phyloP scores from a whole-genome alignment of 2,113 vertebrate genomes.

The rabbit (Oryctolagus cuniculus) region DNA sequence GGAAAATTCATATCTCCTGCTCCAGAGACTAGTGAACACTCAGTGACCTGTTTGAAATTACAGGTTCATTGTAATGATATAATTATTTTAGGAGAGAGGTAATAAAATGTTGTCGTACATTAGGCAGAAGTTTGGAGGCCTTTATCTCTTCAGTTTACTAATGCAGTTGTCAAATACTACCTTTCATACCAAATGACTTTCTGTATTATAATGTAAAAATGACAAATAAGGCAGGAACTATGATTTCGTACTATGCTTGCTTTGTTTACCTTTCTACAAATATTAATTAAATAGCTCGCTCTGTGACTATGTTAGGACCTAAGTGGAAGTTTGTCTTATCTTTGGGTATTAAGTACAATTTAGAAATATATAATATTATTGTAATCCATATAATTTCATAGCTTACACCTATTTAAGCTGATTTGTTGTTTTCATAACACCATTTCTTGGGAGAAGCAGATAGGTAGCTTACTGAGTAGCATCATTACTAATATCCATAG shows the following conservation, averaged over 20 bases:
- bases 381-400: constrained; percentile 6
- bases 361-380: constrained; percentile 20
- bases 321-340: neutral
- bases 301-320: neutral
- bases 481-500: constrained; percentile 45
- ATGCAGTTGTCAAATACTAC: neutral
- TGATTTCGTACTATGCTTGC: neutral
- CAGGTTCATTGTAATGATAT: constrained; percentile 28
- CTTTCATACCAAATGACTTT: neutral
- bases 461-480: constrained; percentile 47
- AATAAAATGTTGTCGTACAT: neutral
- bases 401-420: neutral
- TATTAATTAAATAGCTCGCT: neutral
- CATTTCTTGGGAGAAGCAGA: constrained; percentile 51
- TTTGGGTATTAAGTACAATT: constrained; percentile 8
- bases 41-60: constrained; percentile 21
- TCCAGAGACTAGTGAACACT: neutral
- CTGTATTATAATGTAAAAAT: constrained; percentile 11
- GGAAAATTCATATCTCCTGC: constrained; percentile 39
- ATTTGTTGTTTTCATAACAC: constrained; percentile 45
- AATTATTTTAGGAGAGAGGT: constrained; percentile 50
- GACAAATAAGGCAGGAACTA: neutral
- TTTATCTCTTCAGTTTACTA: neutral
- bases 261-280: constrained; percentile 31
- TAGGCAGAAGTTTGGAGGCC: neutral